Conservation (phyloP, 64 coral and sea anemone species). For the Stylophora pistillata region DNA sequence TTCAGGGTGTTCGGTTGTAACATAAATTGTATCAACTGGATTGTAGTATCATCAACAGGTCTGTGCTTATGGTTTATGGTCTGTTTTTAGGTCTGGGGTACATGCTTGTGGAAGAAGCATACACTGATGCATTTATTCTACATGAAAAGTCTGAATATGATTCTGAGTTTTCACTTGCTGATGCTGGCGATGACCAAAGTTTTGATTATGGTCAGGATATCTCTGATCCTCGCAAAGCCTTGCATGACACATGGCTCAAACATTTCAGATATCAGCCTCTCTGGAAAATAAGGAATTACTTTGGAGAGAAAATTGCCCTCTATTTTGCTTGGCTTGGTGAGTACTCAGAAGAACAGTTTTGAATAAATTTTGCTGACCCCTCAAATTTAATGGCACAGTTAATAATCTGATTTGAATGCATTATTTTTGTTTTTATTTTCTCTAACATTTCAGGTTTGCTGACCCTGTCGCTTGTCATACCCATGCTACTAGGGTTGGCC, state of each 20-base stretch:
- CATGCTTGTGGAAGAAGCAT: slow-evolving; percentile 85
- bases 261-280: slow-evolving; percentile 90
- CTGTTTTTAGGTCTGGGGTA: slow-evolving; percentile 73
- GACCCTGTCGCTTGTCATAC: slow-evolving; percentile 69
- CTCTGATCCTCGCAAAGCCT: slow-evolving; percentile 70
- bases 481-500: slow-evolving; percentile 72
- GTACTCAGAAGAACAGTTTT: neutral
- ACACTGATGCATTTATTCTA: slow-evolving; percentile 88
- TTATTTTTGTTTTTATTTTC: neutral
- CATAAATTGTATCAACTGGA: too few species aligned
- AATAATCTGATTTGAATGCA: neutral
- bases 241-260: slow-evolving; percentile 84
- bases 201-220: slow-evolving; percentile 75
- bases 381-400: neutral
- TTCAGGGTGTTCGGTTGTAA: too few species aligned
- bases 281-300: slow-evolving; percentile 98
- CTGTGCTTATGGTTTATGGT: too few species aligned
- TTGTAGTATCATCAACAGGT: too few species aligned
- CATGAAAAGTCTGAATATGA: slow-evolving; percentile 81
- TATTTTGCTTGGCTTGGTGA: slow-evolving; percentile 97
- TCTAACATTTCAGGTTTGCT: slow-evolving; percentile 59
- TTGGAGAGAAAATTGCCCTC: slow-evolving; percentile 96
- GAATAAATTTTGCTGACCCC: neutral
- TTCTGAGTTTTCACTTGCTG: slow-evolving; percentile 51
- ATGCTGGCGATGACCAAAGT: slow-evolving; percentile 50